phyloP scores from a whole-genome alignment of 2,888 invertebrate genomes.

The Apamea anceps region DNA sequence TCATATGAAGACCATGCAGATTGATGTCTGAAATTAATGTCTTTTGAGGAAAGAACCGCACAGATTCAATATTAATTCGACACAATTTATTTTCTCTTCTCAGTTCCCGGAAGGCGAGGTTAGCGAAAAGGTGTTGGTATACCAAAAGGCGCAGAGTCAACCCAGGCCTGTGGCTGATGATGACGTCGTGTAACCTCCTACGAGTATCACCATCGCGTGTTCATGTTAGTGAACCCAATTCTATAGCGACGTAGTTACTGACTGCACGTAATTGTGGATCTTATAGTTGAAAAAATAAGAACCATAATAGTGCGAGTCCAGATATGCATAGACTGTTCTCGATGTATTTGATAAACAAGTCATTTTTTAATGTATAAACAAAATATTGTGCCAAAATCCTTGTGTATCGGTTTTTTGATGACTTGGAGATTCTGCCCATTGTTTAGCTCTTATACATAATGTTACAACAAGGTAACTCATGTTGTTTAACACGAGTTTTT shows the following conservation, averaged over 20 bases:
- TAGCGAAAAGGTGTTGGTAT: conserved; percentile 83
- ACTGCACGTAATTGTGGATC: conserved; percentile 24
- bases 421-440: conserved; percentile 5
- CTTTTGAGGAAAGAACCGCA: too few species aligned
- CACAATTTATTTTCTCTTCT: conserved; percentile 16
- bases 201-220: conserved; percentile 29
- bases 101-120: conserved; percentile 87
- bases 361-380: neutral
- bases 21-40: too few species aligned
- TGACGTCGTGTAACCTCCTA: conserved; percentile 71
- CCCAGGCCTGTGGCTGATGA: conserved; percentile 72
- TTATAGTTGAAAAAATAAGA: conserved; percentile 22
- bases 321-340: conserved; percentile 55
- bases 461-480: neutral
- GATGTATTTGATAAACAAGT: neutral
- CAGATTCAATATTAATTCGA: neutral
- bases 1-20: too few species aligned
- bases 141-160: conserved; percentile 73
- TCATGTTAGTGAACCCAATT: conserved; percentile 55
- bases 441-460: neutral
- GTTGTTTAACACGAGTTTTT: neutral
- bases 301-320: conserved; percentile 26
- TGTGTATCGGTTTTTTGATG: conserved; percentile 10
- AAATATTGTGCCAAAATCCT: conserved; percentile 34
- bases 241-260: conserved; percentile 44